phyloP scores from a whole-genome alignment of 1,140 invertebrate species.

The Drosophila pseudoobscura region DNA sequence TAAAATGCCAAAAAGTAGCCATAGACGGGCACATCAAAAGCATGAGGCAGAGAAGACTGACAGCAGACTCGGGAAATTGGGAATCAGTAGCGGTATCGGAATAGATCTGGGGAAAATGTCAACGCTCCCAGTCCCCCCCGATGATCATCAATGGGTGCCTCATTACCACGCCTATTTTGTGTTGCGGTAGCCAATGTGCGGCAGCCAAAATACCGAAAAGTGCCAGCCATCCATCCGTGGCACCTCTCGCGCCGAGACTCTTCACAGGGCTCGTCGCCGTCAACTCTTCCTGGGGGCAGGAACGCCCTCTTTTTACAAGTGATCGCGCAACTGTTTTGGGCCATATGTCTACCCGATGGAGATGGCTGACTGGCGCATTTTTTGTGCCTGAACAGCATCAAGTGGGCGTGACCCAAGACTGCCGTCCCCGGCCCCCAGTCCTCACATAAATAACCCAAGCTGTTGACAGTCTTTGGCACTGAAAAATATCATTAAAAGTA shows the following conservation, averaged over 20 bases:
- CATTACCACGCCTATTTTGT: conserved; percentile 71
- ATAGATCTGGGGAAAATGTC: conserved; percentile 45
- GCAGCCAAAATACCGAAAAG: conserved; percentile 52
- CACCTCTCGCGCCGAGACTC: conserved; percentile 40
- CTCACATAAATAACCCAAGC: conserved; percentile 66
- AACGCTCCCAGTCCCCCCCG: conserved; percentile 23
- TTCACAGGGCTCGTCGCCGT: conserved; percentile 38
- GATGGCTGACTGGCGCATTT: conserved; percentile 10
- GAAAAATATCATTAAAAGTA: conserved; percentile 65
- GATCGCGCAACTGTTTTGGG: conserved; percentile 45
- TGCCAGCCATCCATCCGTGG: conserved; percentile 48
- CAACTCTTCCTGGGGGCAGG: conserved; percentile 68
- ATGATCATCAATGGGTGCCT: conserved; percentile 40
- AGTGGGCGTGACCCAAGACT: conserved; percentile 58
- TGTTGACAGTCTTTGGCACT: conserved; percentile 64
- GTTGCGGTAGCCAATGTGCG: conserved; percentile 64
- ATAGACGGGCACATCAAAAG: conserved; percentile 60
- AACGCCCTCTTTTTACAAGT: conserved; percentile 62
- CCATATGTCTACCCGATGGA: conserved; percentile 34
- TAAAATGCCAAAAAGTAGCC: conserved; percentile 69
- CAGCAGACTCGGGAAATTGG: conserved; percentile 29
- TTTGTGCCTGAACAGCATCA: conserved; percentile 32
- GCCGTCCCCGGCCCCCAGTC: conserved; percentile 4
- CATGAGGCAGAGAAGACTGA: conserved; percentile 21
- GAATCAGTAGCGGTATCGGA: not conserved